phyloP scores from a whole-genome alignment of 1,140 invertebrate species.

The Diorhabda carinulata region DNA sequence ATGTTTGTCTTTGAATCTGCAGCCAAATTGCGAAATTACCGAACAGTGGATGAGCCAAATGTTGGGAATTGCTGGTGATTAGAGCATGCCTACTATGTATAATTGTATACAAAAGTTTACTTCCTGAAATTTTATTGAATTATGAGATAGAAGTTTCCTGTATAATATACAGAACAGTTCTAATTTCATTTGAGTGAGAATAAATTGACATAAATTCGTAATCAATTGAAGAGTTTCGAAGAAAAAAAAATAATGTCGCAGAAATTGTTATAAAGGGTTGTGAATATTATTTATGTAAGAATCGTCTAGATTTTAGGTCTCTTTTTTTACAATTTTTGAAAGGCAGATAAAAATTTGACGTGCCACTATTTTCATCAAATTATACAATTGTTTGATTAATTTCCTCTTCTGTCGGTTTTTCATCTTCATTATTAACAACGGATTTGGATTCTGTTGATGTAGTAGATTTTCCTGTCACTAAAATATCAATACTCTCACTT shows the following conservation, averaged over 20 bases:
- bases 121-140: too few relatives aligned
- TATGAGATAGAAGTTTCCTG: too few relatives aligned
- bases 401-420: background rate
- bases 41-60: constrained; percentile 8
- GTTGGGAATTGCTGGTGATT: constrained; percentile 11
- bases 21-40: constrained; percentile 13
- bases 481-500: background rate
- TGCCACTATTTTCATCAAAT: background rate
- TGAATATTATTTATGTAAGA: too few relatives aligned
- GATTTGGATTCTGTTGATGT: background rate
- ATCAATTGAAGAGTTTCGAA: too few relatives aligned
- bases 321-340: too few relatives aligned
- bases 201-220: too few relatives aligned
- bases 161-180: too few relatives aligned
- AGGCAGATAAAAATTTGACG: too few relatives aligned
- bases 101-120: constrained; percentile 3
- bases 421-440: background rate
- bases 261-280: too few relatives aligned
- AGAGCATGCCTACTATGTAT: background rate
- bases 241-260: too few relatives aligned
- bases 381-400: background rate
- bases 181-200: too few relatives aligned
- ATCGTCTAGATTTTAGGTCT: too few relatives aligned
- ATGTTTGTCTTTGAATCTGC: constrained; percentile 14
- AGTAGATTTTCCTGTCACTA: background rate